Evolutionary conservation across 1,140 invertebrate genomes (phyloP), one percentile per base, ranked within the genome.

Genomic region (Matsumurasca onukii): DNA sequence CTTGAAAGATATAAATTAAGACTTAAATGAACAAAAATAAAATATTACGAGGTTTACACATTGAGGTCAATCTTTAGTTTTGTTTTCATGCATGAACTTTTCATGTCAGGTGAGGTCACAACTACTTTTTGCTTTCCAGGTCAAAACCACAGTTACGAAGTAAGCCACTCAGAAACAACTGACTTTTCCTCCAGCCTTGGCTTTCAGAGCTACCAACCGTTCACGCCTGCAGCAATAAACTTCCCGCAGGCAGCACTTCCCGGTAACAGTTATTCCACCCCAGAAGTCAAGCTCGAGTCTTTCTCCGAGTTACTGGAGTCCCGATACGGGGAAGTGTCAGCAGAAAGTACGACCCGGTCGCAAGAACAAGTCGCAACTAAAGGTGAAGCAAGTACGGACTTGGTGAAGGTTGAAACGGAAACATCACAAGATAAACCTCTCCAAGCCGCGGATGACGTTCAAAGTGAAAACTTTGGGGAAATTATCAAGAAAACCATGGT

Each of bases 401-500:
- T n/a, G n/a, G n/a, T n/a, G n/a, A n/a, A n/a, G n/a, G n/a, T n/a
- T n/a, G n/a, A n/a, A n/a, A n/a, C n/a, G n/a, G n/a, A n/a, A n/a
- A n/a, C n/a, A n/a, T n/a, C n/a, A n/a, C 48, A 61, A 51, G 57
- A 31, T 5, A 62, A 66, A 34, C 48, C 30, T n/a, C 15, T 30
- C 24, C 59, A 67, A 22, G 72, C 81, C 55, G 71, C 75, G 5
- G 83, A 79, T 5, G 80, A 86, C 59, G 82, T 81, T 70, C 84
- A 85, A 39, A 62, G 64, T 61, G 91, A 93, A 76, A 94, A 94
- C 79, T 94, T 95, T 78, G 92, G 92, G 45, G 92, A 95, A 83
- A 92, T 95, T 69, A 94, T 95, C 71, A 95, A 94, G 80, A 94
- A 95, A 80, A 91, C 92, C 31, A 94, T 95, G 84, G 92, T 94